phyloP scores from a whole-genome alignment of 2,113 vertebrate species.

The Cyprinus carpio region DNA sequence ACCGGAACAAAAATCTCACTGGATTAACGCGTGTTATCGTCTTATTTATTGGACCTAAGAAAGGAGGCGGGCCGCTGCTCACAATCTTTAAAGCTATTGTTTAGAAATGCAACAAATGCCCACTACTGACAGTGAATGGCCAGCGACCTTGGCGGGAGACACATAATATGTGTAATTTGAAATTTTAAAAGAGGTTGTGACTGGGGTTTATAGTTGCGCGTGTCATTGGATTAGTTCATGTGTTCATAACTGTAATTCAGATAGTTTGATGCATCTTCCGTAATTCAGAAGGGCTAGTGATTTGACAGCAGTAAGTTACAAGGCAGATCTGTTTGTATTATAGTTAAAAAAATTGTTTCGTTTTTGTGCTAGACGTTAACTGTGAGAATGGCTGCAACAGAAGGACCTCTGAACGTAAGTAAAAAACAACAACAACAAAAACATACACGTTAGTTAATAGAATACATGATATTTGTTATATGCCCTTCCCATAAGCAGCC shows the following conservation, averaged over 20 bases:
- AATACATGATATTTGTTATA: no score
- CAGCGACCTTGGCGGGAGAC: not conserved
- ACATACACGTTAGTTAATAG: not conserved
- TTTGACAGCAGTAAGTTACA: not conserved
- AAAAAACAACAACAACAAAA: no score
- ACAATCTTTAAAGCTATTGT: not conserved
- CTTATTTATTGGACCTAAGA: not conserved
- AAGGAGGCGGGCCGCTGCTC: not conserved
- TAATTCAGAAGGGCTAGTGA: not conserved
- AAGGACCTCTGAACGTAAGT: slow-evolving; percentile 72
- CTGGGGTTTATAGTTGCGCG: not conserved
- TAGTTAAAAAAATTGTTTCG: not conserved
- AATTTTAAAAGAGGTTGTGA: not conserved
- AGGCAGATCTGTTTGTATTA: not conserved
- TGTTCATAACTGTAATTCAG: not conserved
- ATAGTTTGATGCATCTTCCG: not conserved
- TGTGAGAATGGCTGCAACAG: slow-evolving; percentile 61
- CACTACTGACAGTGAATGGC: not conserved
- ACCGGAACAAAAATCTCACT: slow-evolving; percentile 1
- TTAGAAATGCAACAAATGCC: not conserved
- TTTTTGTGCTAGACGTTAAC: not conserved
- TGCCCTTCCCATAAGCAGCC: no score
- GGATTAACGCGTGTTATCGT: not conserved
- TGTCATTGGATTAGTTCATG: not conserved
- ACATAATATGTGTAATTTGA: not conserved